Base-by-base conservation (phyloP, 1,140 invertebrate genomes). In the Saccostrea glomerata region DNA sequence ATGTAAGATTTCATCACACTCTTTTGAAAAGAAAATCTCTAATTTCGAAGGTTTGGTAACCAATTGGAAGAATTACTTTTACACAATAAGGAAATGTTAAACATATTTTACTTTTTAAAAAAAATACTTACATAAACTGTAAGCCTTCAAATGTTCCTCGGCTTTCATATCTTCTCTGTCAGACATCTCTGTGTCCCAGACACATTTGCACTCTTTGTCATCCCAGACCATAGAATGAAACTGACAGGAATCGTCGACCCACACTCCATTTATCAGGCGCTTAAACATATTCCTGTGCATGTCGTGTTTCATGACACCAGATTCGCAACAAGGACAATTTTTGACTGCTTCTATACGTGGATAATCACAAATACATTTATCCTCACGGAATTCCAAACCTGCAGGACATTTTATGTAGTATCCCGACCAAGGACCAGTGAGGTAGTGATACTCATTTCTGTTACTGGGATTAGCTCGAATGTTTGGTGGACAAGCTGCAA, bases 401-500 rank as follows among this genome's bases (percentile, higher is more conserved):
- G 70, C 70, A 5, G 70, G 70, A 77, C 70, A 77, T 77, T 77
- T 77, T 25, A 77, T 77, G 25, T 77, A 77, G 70, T 77, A 77
- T 77, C 70, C 70, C 5, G 70, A 77, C 23, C 23, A 77, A 30
- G 70, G 23, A 9, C 70, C 70, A 4, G 25, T 30, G 2, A 77
- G 15, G 11, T 77, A 77, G 25, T 77, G 70, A 77, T 77, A 77
- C 15, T 77, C 70, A 25, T 77, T 77, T 30, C 11, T 77, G 70
- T 77, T 77, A 12, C 3, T 6, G 0, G 70, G 70, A 77, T 77
- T 77, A 4, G 70, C 70, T 30, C 70, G 70, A 77, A 77, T 77
- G 25, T 36, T 77, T 4, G 70, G 5, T 25, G 70, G 25, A 36
- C 70, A 77, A 12, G 70, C 70, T 77, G 70, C 15, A 77, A 77